A percentile compares a stretch with the other conserved stretches of the same genome.
Evolutionary conservation across 2,888 invertebrate species (phyloP).

Genomic region (Drosophila tanythrix): DNA sequence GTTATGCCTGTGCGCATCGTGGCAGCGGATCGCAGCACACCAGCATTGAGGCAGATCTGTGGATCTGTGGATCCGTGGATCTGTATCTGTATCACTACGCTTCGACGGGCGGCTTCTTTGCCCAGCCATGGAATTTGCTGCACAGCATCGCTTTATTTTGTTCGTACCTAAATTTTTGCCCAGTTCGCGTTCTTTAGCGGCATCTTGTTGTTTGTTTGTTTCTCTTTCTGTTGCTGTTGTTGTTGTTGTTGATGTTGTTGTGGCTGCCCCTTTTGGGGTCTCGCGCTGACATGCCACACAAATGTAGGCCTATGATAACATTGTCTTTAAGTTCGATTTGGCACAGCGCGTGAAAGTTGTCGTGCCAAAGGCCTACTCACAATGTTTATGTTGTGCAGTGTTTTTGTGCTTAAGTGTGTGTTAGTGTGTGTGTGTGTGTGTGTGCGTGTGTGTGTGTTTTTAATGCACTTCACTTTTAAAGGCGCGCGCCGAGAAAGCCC

Average conservation of each 20-base stretch:
- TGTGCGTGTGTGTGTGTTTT: slow-evolving; percentile 11
- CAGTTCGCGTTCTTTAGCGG: slow-evolving; percentile 55
- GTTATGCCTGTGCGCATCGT: slow-evolving; percentile 52
- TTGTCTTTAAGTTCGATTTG: slow-evolving; percentile 59
- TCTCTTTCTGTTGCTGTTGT: slow-evolving; percentile 12
- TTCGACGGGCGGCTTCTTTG: slow-evolving; percentile 72
- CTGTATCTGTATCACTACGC: slow-evolving; percentile 49
- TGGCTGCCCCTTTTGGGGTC: slow-evolving; percentile 17
- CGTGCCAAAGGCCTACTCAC: slow-evolving; percentile 53
- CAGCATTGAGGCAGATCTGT: slow-evolving; percentile 16
- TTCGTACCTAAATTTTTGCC: slow-evolving; percentile 65
- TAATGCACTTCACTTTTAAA: slow-evolving; percentile 54
- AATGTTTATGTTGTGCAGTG: slow-evolving; percentile 18
- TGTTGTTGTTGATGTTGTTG: slow-evolving; percentile 16
- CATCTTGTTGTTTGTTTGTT: slow-evolving; percentile 35
- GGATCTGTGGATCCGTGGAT: slow-evolving; percentile 27
- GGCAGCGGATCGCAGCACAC: slow-evolving; percentile 11
- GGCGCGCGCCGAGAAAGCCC: slow-evolving; percentile 32
- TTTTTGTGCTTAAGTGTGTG: neutral
- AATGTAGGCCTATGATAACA: slow-evolving; percentile 78
- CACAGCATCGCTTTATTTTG: slow-evolving; percentile 36
- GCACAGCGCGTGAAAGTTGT: slow-evolving; percentile 70
- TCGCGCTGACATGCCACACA: slow-evolving; percentile 60
- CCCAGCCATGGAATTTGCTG: slow-evolving; percentile 63
- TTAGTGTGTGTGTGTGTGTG: neutral